Evolutionary conservation across 2,797 vertebrate genomes (phyloP).

Genomic region (Chloroceryle amazona): DNA sequence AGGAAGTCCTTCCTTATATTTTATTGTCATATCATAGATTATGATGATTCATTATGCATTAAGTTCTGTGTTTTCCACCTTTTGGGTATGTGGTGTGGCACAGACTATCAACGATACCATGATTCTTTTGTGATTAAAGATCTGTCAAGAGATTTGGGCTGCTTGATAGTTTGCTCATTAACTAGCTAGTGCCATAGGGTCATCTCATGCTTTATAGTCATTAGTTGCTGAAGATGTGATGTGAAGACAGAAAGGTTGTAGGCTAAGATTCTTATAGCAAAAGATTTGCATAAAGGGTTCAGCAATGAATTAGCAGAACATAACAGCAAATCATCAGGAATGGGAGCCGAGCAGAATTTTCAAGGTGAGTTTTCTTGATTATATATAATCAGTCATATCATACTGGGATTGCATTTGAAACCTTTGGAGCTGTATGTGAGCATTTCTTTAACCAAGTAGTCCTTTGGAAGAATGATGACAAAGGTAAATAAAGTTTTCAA

Average conservation of each 20-base stretch:
- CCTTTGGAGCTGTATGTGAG: background rate
- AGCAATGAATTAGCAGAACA: background rate
- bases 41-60: background rate
- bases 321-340: background rate
- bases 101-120: conserved; percentile 2
- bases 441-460: background rate
- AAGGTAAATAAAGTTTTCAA: background rate
- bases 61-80: background rate
- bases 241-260: background rate
- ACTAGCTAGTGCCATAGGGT: background rate
- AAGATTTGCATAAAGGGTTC: background rate
- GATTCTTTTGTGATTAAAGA: background rate
- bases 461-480: background rate
- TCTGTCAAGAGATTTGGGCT: background rate
- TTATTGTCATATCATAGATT: background rate
- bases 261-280: background rate
- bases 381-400: background rate
- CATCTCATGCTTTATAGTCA: background rate
- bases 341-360: background rate
- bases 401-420: background rate
- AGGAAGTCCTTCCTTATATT: background rate
- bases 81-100: conserved; percentile 10
- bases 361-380: background rate
- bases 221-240: background rate
- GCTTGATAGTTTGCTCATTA: background rate